phyloP scores from a whole-genome alignment of 2,113 vertebrate species.

The Mus spicilegus region DNA sequence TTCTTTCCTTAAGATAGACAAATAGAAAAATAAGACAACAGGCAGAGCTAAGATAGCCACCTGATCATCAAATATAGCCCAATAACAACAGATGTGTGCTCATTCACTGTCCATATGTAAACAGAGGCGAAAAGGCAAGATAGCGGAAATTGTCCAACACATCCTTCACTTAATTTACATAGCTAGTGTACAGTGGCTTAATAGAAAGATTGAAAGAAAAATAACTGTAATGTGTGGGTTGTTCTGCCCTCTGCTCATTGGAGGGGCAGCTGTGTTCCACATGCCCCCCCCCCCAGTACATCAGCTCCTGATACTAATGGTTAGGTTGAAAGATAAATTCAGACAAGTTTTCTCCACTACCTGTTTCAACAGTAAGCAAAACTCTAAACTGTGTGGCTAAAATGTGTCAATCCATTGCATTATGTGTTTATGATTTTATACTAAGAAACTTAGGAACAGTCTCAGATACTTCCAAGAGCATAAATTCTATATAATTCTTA shows the following conservation, averaged over 20 bases:
- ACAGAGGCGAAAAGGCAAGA: not conserved
- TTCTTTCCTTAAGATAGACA: constrained; percentile 15
- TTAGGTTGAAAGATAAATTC: not conserved
- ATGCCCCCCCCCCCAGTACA: not conserved
- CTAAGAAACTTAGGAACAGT: not conserved
- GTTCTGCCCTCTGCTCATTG: not conserved
- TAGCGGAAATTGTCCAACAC: not conserved
- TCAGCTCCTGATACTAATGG: not conserved
- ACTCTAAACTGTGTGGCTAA: not conserved
- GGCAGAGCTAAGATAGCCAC: not conserved
- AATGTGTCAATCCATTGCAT: not conserved
- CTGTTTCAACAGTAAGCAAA: constrained; percentile 31
- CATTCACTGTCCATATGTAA: not conserved
- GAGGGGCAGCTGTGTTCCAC: not conserved
- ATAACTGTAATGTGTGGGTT: not conserved
- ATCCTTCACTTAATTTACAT: not conserved
- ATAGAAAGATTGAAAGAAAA: constrained; percentile 36
- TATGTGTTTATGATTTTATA: not conserved
- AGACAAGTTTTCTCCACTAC: not conserved
- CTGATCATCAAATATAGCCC: not conserved
- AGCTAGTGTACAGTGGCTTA: not conserved
- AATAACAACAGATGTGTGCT: not conserved
- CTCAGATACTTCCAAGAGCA: constrained; percentile 46
- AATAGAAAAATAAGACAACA: not conserved
- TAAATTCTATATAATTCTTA: not conserved